A percentile compares a stretch with the other conserved stretches of the same genome.
Conservation (phyloP, 1,140 invertebrate genomes). For the Holotrichia oblita region DNA sequence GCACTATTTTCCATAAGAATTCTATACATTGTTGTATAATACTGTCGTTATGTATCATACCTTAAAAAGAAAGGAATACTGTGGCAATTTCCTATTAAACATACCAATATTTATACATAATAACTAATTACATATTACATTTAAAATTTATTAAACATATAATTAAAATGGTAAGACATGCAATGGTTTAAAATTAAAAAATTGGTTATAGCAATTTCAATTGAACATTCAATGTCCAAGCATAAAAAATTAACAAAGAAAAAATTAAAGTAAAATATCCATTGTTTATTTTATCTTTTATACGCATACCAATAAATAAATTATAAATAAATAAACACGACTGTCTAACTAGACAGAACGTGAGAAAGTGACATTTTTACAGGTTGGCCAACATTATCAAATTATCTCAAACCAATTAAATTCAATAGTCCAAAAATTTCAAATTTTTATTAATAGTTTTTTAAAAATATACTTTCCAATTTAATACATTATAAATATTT, state of each 20-base stretch:
- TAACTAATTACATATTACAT: neutral
- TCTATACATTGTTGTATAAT: conserved; percentile 47
- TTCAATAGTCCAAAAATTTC: neutral
- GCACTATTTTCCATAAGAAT: conserved; percentile 46
- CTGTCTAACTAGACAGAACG: conserved; percentile 30
- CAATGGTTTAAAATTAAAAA: conserved; percentile 12
- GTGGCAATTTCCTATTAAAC: neutral
- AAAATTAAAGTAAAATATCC: neutral
- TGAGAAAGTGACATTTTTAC: neutral
- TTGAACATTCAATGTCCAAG: neutral
- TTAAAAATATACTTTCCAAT: neutral
- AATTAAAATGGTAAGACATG: conserved; percentile 23
- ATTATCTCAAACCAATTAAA: neutral
- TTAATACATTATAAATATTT: neutral
- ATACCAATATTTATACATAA: conserved; percentile 1
- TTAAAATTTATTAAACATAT: conserved; percentile 9
- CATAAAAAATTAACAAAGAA: neutral
- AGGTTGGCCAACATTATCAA: neutral
- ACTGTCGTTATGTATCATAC: conserved; percentile 51
- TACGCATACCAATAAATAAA: conserved; percentile 25
- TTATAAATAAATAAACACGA: conserved; percentile 30
- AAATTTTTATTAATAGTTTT: neutral
- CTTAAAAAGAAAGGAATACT: conserved; percentile 43
- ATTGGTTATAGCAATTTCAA: neutral
- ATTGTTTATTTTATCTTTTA: conserved; percentile 23